These are phyloP conservation scores for Sminthopsis crassicaudata DNA, from an alignment of 2,113 vertebrate species.

Conservation along the genomic window DNA sequence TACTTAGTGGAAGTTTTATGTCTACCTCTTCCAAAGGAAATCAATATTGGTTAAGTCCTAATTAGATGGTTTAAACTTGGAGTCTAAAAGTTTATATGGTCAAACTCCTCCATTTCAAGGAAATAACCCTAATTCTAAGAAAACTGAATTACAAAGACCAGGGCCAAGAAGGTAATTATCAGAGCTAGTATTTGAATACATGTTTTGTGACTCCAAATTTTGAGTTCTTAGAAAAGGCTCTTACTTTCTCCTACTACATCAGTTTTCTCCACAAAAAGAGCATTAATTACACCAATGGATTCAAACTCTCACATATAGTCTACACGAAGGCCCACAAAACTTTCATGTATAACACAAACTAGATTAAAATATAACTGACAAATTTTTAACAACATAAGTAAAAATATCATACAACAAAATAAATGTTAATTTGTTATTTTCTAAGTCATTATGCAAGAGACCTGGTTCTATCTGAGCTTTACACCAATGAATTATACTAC, in stretches of 20 bases:
- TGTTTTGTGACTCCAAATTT: neutral
- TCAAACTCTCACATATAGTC: neutral
- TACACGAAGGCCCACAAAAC: neutral
- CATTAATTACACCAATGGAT: neutral
- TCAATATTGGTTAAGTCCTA: neutral
- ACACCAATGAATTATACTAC: neutral
- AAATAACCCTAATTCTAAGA: neutral
- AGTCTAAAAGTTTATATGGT: neutral
- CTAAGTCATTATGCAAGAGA: neutral
- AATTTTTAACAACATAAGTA: neutral
- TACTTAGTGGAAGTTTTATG: constrained; percentile 21
- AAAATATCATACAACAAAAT: neutral
- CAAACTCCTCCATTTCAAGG: neutral
- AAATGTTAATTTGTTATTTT: neutral
- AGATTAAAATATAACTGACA: neutral
- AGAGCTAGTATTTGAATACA: neutral
- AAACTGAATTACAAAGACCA: neutral
- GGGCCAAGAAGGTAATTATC: neutral
- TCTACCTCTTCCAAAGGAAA: constrained; percentile 1
- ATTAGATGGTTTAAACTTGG: neutral
- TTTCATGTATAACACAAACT: neutral
- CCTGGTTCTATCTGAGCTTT: neutral
- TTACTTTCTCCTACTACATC: neutral
- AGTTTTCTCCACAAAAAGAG: neutral
- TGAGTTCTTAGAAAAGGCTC: neutral